Evolutionary conservation across 2,888 invertebrate genomes (phyloP), one percentile per base, ranked within the genome.

Genomic region (Erebia palarica): DNA sequence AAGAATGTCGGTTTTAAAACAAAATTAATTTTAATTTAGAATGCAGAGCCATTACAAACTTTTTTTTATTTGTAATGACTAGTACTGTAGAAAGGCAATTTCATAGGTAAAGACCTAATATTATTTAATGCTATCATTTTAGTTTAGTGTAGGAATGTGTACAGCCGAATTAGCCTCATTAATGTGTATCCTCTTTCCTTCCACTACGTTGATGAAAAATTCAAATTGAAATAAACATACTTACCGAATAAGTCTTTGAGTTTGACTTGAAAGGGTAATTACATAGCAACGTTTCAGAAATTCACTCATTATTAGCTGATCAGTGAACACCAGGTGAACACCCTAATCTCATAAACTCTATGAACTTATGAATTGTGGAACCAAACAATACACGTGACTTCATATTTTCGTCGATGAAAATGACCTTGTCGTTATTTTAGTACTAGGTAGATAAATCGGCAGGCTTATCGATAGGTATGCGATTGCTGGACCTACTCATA

Each of bases 361-460:
- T 61, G 16, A 61, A 18, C 7, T 1, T 7, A 47, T 18, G 27
- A 4, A 3, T 3, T 21, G 13, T 18, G 10, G 3, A 8, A 18
- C 18, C 16, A 9, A 14, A n/a, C 14, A 51, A 51, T 4, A 44
- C 44, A 11, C 10, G 10, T 3, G 44, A 44, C 44, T 44, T 9
- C 44, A 47, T 13, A 11, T 42, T 16, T 61, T 44, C 18, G 60
- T 60, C 55, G 21, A 70, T 70, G 44, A 65, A 68, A 55, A 65
- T 68, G 60, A 73, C 73, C 73, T 70, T 68, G 73, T 21, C 36
- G 36, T 59, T 21, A 21, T 57, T 4, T 57, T 21, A 21, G 21
- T 47, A 60, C 14, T 47, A 47, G 11, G 3, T 36, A 36, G 36
- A 7, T 36, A 36, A 3, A 36, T 36, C 36, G 27, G 4, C 4